Conservation (phyloP, 2,888 invertebrate species). For the Chrysomela aeneicollis region DNA sequence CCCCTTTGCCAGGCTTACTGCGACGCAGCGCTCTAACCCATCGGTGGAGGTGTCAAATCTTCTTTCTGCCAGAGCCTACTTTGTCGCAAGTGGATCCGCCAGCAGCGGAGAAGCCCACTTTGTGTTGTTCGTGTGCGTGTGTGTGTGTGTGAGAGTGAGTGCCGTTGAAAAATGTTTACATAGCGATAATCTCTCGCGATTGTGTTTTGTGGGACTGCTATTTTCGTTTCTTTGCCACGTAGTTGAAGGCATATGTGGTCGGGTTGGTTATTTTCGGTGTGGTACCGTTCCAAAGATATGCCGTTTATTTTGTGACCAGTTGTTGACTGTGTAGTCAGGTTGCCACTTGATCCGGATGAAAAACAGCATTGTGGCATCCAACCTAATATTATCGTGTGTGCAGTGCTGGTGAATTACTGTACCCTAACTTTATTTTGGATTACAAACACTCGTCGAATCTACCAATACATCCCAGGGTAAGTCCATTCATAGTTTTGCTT, state of each 20-base stretch:
- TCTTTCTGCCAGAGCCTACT: conserved; percentile 31
- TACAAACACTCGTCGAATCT: not conserved
- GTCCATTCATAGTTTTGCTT: not conserved
- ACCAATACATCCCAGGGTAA: not conserved
- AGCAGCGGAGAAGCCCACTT: not conserved
- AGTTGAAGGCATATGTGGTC: conserved; percentile 40
- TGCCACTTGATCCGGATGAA: conserved; percentile 16
- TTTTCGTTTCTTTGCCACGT: conserved; percentile 53
- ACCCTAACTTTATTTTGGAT: not conserved
- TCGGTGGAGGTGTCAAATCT: no score
- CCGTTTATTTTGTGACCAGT: conserved; percentile 34
- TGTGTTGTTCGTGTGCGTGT: conserved; percentile 19
- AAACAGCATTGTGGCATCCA: not conserved
- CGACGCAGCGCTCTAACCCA: no score
- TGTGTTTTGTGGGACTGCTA: conserved; percentile 49
- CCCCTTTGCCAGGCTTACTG: not conserved
- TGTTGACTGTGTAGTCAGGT: conserved; percentile 26
- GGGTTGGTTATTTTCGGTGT: conserved; percentile 49
- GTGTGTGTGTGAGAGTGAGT: conserved; percentile 31
- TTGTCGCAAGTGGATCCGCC: conserved; percentile 39
- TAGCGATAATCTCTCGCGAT: conserved; percentile 50
- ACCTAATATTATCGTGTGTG: not conserved
- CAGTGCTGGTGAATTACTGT: not conserved
- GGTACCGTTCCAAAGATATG: conserved; percentile 42
- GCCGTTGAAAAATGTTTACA: conserved; percentile 48